A percentile compares a stretch with the other conserved stretches of the same genome.
Conservation (phyloP, 2,113 vertebrate genomes). For the Aptenodytes forsteri region DNA sequence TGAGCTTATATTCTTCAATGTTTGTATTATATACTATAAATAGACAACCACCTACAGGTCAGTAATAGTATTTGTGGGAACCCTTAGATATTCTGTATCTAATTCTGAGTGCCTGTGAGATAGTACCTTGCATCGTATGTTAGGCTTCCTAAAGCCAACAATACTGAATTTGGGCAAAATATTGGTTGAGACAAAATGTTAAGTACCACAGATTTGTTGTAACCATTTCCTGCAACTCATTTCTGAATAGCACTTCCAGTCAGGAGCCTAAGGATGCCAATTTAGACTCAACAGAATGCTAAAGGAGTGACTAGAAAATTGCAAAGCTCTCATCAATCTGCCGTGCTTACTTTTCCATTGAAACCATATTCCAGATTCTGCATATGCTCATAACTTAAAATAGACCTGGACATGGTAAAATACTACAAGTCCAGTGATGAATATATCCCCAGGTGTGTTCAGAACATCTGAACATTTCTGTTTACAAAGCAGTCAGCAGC, state of each 20-base stretch:
- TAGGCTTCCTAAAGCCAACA: not conserved
- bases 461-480: conserved; percentile 22
- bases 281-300: conserved; percentile 22
- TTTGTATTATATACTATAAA: not conserved
- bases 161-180: not conserved
- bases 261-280: conserved; percentile 1
- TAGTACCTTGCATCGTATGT: not conserved
- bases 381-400: conserved; percentile 33
- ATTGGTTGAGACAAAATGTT: not conserved
- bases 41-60: not conserved
- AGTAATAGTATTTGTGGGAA: not conserved
- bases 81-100: not conserved
- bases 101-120: not conserved
- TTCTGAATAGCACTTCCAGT: not conserved
- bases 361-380: conserved; percentile 22
- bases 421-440: not conserved
- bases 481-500: conserved; percentile 39
- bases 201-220: not conserved
- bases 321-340: conserved; percentile 42
- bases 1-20: not conserved
- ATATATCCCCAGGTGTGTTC: not conserved
- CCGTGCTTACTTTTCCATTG: conserved; percentile 8
- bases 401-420: not conserved
- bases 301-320: conserved; percentile 19
- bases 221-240: not conserved